Conservation (phyloP, 2,113 vertebrate species). For the Lycaon pictus region DNA sequence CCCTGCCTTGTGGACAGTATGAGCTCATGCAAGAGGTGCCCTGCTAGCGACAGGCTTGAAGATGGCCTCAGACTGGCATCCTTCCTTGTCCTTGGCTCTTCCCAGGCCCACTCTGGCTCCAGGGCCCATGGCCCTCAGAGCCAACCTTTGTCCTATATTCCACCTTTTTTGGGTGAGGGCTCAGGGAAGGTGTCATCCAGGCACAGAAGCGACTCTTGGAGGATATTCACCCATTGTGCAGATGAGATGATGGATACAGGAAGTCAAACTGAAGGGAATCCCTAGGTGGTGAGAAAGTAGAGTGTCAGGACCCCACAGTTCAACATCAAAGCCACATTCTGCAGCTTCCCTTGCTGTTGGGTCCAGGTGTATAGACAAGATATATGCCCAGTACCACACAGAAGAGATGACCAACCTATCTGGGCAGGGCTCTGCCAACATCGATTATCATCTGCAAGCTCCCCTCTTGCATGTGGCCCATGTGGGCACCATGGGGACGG, state of each 20-base stretch:
- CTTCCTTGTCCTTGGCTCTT: no score
- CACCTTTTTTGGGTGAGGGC: not conserved
- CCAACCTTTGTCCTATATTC: not conserved
- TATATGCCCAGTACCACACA: rapidly evolving
- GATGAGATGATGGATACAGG: rapidly evolving
- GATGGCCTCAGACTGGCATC: not conserved
- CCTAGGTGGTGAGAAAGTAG: not conserved
- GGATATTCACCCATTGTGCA: not conserved
- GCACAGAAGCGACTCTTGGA: not conserved
- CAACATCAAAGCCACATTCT: not conserved
- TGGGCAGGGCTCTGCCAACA: rapidly evolving
- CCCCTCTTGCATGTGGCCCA: not conserved
- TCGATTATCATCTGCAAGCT: rapidly evolving
- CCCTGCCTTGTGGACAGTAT: not conserved
- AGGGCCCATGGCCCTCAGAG: not conserved
- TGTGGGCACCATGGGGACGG: rapidly evolving
- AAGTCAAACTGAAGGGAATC: not conserved
- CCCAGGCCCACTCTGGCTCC: not conserved
- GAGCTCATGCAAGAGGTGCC: not conserved
- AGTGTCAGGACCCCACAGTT: not conserved
- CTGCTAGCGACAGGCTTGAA: rapidly evolving
- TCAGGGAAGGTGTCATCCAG: not conserved
- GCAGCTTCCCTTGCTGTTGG: not conserved
- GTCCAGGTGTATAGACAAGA: rapidly evolving
- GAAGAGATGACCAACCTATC: not conserved